Evolutionary conservation across 2,113 vertebrate species (phyloP), one percentile per base, ranked within the genome.

Genomic region (Amblyornis subalaris): DNA sequence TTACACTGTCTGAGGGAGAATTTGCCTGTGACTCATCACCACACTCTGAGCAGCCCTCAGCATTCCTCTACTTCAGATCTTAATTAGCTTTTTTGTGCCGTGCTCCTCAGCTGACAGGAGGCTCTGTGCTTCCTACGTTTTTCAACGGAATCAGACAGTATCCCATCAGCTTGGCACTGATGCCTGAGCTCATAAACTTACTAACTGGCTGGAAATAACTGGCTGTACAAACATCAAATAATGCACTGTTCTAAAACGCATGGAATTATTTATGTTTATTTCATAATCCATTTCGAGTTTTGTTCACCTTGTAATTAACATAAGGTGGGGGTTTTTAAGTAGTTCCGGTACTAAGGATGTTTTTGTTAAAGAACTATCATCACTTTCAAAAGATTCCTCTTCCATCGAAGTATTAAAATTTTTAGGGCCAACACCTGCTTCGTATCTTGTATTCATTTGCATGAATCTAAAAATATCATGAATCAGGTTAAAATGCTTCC

Each of bases 11-110:
- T 38, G 81, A 91, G 33, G 74, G 80, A 79, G 65, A 44, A 44
- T 38, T 54, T 67, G 85, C 79, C 82, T 35, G 62, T 79, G 87
- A 91, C 74, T 91, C 84, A 92, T 38, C 60, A 4, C 54, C 31
- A 53, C 1, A 7, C 18, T 44, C 66, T 22, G 48, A 84, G 57
- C 55, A 88, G 44, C 42, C 78, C 35, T 12, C 12, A 90, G 58
- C 31, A 0, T 12, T 70, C 57, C 48, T 69, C 66, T 31, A 36
- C 54, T 74, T 79, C 86, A 35, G 16, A 21, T 47, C 35, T 6
- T 1, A 67, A 36, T 28, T 3, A 4, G 65, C 48, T 35, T 60
- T 71, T 81, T 15, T 65, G 57, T 44, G 89, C 61, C 75, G 19
- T 10, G 44, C 61, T 84, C 44, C 22, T 44, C 66, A 60, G 66